phyloP scores from a whole-genome alignment of 2,113 vertebrate genomes.

The Chelonoidis abingdonii region DNA sequence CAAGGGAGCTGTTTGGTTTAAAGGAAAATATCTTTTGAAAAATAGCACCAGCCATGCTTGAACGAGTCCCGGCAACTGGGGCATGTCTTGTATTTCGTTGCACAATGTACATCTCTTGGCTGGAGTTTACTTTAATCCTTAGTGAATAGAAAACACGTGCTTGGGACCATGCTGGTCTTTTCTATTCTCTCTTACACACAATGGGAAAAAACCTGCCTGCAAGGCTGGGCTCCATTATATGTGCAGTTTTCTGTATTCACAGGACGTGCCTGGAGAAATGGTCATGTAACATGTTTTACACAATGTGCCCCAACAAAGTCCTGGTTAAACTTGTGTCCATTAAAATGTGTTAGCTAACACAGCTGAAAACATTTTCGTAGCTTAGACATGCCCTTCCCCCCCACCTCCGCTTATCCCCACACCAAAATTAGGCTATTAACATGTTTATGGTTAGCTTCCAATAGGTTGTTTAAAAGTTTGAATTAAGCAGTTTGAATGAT shows the following conservation, averaged over 20 bases:
- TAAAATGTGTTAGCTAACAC: not conserved
- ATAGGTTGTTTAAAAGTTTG: not conserved
- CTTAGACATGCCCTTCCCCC: not conserved
- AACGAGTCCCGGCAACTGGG: too few relatives aligned
- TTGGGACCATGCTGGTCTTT: too few relatives aligned
- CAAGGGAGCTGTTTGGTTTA: too few relatives aligned
- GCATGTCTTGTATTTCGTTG: too few relatives aligned
- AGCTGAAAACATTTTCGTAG: not conserved
- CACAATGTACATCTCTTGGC: too few relatives aligned
- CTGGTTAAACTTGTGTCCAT: not conserved
- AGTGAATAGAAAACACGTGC: too few relatives aligned
- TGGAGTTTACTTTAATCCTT: not conserved
- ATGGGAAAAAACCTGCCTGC: not conserved
- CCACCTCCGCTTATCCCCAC: too few relatives aligned
- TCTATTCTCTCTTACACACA: not conserved
- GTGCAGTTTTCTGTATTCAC: not conserved
- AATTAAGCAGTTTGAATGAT: not conserved
- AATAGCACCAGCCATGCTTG: too few relatives aligned
- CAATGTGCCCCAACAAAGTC: too few relatives aligned
- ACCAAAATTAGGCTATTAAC: not conserved
- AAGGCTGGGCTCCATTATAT: not conserved
- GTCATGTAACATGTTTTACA: not conserved
- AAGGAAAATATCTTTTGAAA: too few relatives aligned
- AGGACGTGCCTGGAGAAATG: not conserved
- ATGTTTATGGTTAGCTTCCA: not conserved